Evolutionary conservation across 2,888 invertebrate genomes (phyloP).

Genomic region (Leptodirus hochenwartii): DNA sequence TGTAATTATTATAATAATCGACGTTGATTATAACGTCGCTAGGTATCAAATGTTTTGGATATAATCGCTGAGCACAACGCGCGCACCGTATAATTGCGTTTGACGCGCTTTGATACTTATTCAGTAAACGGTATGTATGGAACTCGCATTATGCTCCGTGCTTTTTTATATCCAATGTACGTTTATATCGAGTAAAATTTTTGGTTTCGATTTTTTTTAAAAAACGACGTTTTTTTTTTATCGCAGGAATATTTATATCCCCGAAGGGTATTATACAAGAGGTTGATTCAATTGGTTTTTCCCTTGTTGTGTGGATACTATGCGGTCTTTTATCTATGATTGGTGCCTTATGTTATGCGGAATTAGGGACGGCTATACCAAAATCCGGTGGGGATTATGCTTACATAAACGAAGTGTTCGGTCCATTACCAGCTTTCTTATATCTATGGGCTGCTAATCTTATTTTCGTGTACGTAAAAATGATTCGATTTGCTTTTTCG

Average conservation of each 20-base stretch:
- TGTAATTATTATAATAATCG: too few species aligned
- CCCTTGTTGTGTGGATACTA: constrained; percentile 70
- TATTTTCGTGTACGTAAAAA: constrained; percentile 72
- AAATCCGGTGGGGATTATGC: constrained; percentile 96
- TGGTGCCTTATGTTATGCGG: constrained; percentile 93
- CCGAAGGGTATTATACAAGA: constrained; percentile 85
- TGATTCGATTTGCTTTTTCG: not conserved
- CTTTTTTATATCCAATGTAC: too few species aligned
- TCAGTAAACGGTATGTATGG: too few species aligned
- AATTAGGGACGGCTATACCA: constrained; percentile 74
- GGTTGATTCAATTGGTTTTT: constrained; percentile 78
- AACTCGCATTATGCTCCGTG: too few species aligned
- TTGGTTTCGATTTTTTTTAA: constrained; percentile 1
- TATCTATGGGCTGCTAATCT: constrained; percentile 96
- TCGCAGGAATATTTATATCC: constrained; percentile 88
- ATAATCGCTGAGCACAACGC: too few species aligned
- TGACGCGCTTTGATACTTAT: too few species aligned
- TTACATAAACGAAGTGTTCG: constrained; percentile 85
- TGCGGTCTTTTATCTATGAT: constrained; percentile 82
- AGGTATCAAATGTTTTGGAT: too few species aligned
- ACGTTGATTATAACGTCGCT: too few species aligned
- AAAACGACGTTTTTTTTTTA: not conserved
- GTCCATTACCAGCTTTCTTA: constrained; percentile 79
- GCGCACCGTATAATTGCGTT: too few species aligned
- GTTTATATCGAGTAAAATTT: too few species aligned